Evolutionary conservation across 1,140 invertebrate species (phyloP), one percentile per base, ranked within the genome.

Genomic region (Aplysia californica): DNA sequence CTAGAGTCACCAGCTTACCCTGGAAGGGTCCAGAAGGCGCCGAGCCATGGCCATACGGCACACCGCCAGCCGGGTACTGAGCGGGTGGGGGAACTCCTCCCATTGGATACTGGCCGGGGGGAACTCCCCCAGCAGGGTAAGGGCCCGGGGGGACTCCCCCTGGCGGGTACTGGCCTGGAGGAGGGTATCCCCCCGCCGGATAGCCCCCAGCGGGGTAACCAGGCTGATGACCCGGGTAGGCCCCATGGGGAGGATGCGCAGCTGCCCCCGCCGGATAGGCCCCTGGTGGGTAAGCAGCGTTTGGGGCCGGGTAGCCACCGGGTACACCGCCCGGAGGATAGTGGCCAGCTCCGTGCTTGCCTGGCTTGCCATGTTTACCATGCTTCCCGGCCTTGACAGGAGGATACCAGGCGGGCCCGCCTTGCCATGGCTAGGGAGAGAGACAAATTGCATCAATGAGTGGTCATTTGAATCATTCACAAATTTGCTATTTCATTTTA

Each of bases 1-100:
- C n/a, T n/a, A n/a, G n/a, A n/a, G n/a, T n/a, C n/a, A n/a, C n/a
- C n/a, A 15, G 23, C 69, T 50, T 59, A 72, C 69, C 69, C 61
- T 72, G 70, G 23, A 72, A 72, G 36, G 70, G 70, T 2, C 70
- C 70, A 55, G 70, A 61, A 4, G 70, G 70, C 38, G 70, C 70
- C n/a, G 44, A 10, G 10, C 44, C 44, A 15, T 50, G 44, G 10
- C 44, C 44, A 50, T 50, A 50, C 44, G 44, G 44, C 44, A n/a
- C 44, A 50, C 44, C 44, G 10, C 44, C 44, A 15, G 44, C 58
- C 29, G 58, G 58, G 29, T 61, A 61, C 44, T 50, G 44, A n/a
- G 44, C 44, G 10, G 58, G 18, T 10, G 58, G 58, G 26, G 58
- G 58, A 6, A 18, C 6, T 10, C 20, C 29, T 26, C 58, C 58